Evolutionary conservation across 2,888 invertebrate genomes (phyloP), one percentile per base, ranked within the genome.

Genomic region (Xestia sexstrigata): DNA sequence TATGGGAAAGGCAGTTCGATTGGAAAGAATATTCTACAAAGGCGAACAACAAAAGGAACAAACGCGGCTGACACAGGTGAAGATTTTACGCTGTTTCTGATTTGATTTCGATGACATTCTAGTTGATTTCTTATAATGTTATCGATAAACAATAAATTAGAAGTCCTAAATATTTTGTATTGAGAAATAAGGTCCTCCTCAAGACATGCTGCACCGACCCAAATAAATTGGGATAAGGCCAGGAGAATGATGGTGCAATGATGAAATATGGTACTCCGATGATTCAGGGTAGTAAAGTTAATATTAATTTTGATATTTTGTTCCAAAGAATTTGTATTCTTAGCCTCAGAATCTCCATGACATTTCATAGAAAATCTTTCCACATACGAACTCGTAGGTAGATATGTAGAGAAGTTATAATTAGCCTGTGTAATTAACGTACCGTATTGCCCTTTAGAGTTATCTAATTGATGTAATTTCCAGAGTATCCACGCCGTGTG

Each of bases 1-100:
- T 73, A 96, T 96, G 93, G 95, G 96, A 65, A 97, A 96, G 91
- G 94, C 96, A 49, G 90, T 95, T 68, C 91, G 95, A 62, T 89
- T 97, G 84, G 97, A 96, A 90, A 94, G 91, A 89, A 95, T 95
- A 91, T 95, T 94, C 87, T 96, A 96, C 78, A 94, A 93, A 91
- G 94, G 94, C 74, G 95, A 96, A 88, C 91, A 91, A 81, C 94
- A 94, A 85, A 95, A 92, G 82, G 96, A 97, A 84, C 96, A 97
- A 81, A 95, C 94, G 82, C 91, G 92, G 68, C 90, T 97, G 13
- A 97, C 97, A 30, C 95, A 95, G 94, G 97, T 97, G 88, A 80
- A 60, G 70, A 73, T 67, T 35, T 45, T 8, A 4, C 0, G n/a
- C 69, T 26, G 39, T 68, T 70, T 39, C 4, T 2, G 42, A 26